Base-by-base conservation (phyloP, 2,113 vertebrate species). In the Emberiza fucata region DNA sequence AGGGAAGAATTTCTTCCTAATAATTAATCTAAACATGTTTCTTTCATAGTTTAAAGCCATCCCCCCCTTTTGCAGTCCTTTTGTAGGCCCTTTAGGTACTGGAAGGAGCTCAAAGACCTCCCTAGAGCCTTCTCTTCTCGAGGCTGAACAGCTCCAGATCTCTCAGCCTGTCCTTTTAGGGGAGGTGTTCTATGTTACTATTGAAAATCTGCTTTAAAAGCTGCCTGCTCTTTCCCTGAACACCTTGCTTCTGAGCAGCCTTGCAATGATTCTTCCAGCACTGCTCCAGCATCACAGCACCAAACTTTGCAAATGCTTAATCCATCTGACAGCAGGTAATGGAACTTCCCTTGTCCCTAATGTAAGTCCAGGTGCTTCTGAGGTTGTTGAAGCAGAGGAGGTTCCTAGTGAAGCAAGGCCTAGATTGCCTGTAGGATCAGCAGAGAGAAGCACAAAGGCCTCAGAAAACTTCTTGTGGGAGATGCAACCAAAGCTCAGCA, bases 11-110 rank as follows among this genome's bases (percentile, higher is more conserved):
- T 65, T 44, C 16, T 57, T 81, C 35, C 11, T 40, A 3, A 73
- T 33, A 29, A 39, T 31, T 40, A 29, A 28, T 19, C 14, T 70
- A 66, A 79, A 48, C 18, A 22, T 28, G 0, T 15, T 15, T 1
- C 2, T 81, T 17, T 71, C 12, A 2, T 50, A 51, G 18, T 66
- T 90, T 85, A 69, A 81, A 90, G 4, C 12, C 19, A 11, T 20
- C 13, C 2, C 1, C 14, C 0, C 25, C 12, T 84, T 7, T n/a
- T 66, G 6, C 31, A 44, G 4, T 8, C 12, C 44, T 79, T 27
- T 22, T 37, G 13, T 23, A 6, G 7, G 27, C 11, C 24, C 14
- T 53, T 51, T n/a, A 29, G 3, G 7, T 31, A 35, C 11, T 39
- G 21, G 21, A 44, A 75, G 23, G 23, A 8, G 1, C 42, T 28